These are phyloP conservation scores for Oceanodroma tethys DNA, from an alignment of 2,113 vertebrate species.

Conservation along the genomic window DNA sequence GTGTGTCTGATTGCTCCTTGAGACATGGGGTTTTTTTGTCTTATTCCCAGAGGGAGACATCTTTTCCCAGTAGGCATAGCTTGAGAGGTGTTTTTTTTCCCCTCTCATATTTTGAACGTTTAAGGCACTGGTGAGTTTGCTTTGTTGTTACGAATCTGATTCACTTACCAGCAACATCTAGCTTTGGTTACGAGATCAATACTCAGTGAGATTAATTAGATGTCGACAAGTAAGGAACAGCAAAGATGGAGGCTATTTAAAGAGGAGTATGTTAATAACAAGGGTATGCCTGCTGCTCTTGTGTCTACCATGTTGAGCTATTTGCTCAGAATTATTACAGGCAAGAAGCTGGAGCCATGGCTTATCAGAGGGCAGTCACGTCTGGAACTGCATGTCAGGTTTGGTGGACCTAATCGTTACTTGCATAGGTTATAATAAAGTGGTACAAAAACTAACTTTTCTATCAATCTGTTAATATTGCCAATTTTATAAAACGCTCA, in stretches of 20 bases:
- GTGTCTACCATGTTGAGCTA: background rate
- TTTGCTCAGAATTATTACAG: background rate
- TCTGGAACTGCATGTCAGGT: background rate
- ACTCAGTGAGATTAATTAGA: conserved; percentile 4
- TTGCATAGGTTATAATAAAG: background rate
- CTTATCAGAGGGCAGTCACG: background rate
- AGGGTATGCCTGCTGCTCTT: background rate
- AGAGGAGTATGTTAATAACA: background rate
- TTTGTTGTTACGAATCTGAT: background rate
- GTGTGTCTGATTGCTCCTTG: background rate
- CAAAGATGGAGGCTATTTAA: background rate
- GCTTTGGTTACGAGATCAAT: conserved; percentile 10
- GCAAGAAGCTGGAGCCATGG: background rate
- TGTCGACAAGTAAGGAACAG: background rate
- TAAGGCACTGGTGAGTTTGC: background rate
- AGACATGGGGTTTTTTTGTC: background rate
- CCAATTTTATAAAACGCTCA: background rate
- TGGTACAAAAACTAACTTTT: background rate
- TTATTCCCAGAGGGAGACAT: background rate
- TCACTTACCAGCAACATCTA: background rate
- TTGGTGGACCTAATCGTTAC: background rate
- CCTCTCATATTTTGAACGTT: background rate
- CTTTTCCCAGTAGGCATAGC: background rate
- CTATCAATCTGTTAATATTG: background rate
- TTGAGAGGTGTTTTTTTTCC: background rate